Evolutionary conservation across 1,140 invertebrate genomes (phyloP).

Genomic region (Philaenus spumarius): DNA sequence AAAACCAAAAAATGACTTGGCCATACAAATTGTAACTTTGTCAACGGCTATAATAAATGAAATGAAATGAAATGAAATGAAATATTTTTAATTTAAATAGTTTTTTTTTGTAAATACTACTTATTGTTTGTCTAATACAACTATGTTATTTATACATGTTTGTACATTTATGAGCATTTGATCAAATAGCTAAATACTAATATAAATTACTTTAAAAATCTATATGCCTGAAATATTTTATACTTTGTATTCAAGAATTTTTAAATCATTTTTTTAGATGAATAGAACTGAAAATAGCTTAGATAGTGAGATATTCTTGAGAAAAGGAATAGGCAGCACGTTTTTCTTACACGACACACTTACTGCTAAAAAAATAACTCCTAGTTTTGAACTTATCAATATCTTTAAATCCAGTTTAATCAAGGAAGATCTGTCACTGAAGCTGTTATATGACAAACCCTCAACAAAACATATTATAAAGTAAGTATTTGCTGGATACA

Average conservation of each 20-base stretch:
- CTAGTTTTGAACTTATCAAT: constrained; percentile 22
- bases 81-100: too few relatives aligned
- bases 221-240: too few relatives aligned
- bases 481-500: constrained; percentile 20
- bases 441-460: constrained; percentile 21
- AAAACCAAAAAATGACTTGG: too few relatives aligned
- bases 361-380: constrained; percentile 7
- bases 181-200: too few relatives aligned
- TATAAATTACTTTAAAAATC: too few relatives aligned
- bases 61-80: too few relatives aligned
- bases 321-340: constrained; percentile 17
- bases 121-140: too few relatives aligned
- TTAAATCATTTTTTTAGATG: constrained; percentile 13
- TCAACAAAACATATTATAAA: constrained; percentile 17
- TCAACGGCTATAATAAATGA: too few relatives aligned
- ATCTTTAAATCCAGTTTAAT: constrained; percentile 27
- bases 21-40: too few relatives aligned
- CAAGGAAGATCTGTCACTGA: constrained; percentile 17
- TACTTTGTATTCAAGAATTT: neutral
- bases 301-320: constrained; percentile 20
- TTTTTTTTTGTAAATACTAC: too few relatives aligned
- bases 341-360: constrained; percentile 21
- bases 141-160: too few relatives aligned
- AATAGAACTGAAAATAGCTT: neutral
- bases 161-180: too few relatives aligned